Evolutionary conservation across 2,113 vertebrate genomes (phyloP).

Genomic region (Xerus inauris): DNA sequence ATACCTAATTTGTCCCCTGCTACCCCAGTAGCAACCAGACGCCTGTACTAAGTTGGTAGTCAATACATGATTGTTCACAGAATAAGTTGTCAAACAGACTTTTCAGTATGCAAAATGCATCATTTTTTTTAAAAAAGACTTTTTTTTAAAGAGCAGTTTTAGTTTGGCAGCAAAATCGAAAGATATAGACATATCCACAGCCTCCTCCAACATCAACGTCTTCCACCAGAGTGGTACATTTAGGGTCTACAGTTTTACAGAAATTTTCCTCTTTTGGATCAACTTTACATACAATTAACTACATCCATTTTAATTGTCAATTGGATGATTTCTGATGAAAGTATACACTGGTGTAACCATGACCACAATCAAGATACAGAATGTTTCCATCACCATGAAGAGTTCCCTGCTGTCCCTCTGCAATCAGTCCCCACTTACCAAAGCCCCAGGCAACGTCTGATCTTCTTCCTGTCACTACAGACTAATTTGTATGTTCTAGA

Average conservation of each 20-base stretch:
- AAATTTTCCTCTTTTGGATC: conserved; percentile 23
- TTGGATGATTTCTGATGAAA: not conserved
- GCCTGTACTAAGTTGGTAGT: not conserved
- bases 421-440: too few relatives aligned
- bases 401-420: not conserved
- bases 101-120: not conserved
- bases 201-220: not conserved
- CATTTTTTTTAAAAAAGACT: not conserved
- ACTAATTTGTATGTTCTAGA: not conserved
- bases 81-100: not conserved
- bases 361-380: not conserved
- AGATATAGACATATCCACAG: not conserved
- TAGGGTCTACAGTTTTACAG: not conserved
- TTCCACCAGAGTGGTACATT: not conserved
- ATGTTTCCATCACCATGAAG: not conserved
- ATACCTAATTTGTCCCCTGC: not conserved
- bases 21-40: not conserved
- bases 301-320: not conserved
- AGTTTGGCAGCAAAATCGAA: not conserved
- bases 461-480: too few relatives aligned
- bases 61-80: not conserved
- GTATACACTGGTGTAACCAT: not conserved
- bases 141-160: not conserved
- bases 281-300: not conserved
- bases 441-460: not conserved